Percentiles rank a stretch among this genome's conserved stretches.
Evolutionary conservation across 2,888 invertebrate species (phyloP).

Genomic region (Cerceris rybyensis): DNA sequence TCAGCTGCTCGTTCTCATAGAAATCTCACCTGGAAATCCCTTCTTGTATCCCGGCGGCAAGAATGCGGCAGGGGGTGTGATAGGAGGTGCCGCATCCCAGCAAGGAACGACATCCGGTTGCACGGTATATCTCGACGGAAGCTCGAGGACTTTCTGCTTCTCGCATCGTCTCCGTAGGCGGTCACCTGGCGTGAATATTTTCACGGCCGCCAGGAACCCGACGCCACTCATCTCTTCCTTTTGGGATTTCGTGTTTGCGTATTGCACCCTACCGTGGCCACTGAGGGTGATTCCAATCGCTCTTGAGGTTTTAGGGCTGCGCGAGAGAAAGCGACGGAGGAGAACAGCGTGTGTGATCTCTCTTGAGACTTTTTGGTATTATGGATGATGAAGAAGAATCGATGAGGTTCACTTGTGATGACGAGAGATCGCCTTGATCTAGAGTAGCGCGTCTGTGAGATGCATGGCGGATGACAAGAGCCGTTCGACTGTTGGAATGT

Average conservation of each 20-base stretch:
- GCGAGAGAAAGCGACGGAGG: not conserved
- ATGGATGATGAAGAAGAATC: not conserved
- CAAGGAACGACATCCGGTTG: constrained; percentile 84
- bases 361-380: not conserved
- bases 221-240: constrained; percentile 83
- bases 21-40: constrained; percentile 77
- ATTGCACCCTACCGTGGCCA: not conserved
- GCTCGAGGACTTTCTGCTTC: constrained; percentile 83
- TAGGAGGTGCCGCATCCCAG: constrained; percentile 85
- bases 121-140: constrained; percentile 74
- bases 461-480: not conserved
- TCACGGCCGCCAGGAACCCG: constrained; percentile 85
- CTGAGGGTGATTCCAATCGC: not conserved
- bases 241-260: constrained; percentile 44
- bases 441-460: not conserved
- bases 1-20: not conserved
- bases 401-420: not conserved
- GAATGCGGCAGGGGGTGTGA: constrained; percentile 88
- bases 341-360: not conserved
- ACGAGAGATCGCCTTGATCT: not conserved
- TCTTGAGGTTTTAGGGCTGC: not conserved
- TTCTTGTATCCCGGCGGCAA: constrained; percentile 85
- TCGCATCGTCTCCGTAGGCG: constrained; percentile 86
- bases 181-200: constrained; percentile 86
- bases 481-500: not conserved